Conservation (phyloP, 2,888 invertebrate species). For the Alitta virens region DNA sequence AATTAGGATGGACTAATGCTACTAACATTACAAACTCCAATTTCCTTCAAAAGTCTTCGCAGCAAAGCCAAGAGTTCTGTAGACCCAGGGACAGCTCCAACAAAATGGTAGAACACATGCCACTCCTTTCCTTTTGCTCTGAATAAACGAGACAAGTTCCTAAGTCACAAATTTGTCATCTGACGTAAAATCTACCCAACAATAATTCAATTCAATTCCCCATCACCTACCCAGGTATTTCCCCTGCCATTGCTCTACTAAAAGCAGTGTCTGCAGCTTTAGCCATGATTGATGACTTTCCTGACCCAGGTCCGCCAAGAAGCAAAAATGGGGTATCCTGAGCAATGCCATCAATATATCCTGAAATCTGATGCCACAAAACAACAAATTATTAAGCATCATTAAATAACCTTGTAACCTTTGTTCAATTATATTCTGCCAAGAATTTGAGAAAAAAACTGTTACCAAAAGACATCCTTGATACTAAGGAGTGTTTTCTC, state of each 20-base stretch:
- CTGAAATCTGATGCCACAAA: conserved; percentile 21
- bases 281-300: conserved; percentile 31
- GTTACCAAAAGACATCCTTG: too few relatives aligned
- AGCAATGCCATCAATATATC: conserved; percentile 17
- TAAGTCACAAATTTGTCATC: too few relatives aligned
- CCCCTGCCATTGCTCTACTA: conserved; percentile 3
- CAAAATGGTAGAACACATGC: conserved; percentile 55
- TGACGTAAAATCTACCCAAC: too few relatives aligned
- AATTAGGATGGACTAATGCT: too few relatives aligned
- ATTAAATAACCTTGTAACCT: too few relatives aligned
- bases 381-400: too few relatives aligned
- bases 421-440: too few relatives aligned
- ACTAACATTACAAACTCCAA: conserved; percentile 26
- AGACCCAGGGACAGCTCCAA: conserved; percentile 54
- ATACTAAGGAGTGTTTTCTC: too few relatives aligned
- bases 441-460: too few relatives aligned
- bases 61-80: conserved; percentile 47
- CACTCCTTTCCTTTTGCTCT: conserved; percentile 40
- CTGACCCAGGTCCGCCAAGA: conserved; percentile 26
- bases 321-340: conserved; percentile 25
- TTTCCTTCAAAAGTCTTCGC: conserved; percentile 46
- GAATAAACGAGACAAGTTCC: too few relatives aligned
- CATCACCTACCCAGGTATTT: conserved; percentile 21
- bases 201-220: too few relatives aligned
- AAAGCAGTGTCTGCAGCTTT: conserved; percentile 18